Evolutionary conservation across 2,113 vertebrate genomes (phyloP), one percentile per base, ranked within the genome.

Genomic region (Rissa tridactyla): DNA sequence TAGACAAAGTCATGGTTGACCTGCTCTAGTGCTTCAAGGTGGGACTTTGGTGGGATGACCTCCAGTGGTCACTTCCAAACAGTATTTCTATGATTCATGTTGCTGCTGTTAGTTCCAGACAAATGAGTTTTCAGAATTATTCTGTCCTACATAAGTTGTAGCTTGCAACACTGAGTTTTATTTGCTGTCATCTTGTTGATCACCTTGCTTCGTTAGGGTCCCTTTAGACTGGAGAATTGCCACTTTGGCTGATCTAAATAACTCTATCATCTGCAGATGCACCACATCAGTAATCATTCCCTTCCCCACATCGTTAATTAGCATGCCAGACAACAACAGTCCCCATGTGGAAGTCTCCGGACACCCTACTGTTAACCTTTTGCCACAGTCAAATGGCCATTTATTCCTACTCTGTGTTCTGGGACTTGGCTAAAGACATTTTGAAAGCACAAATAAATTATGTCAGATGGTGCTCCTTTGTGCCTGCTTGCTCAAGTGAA

Each of bases 1-100:
- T 38, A 46, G 15, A 3, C 47, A 38, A 27, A 30, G 64, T 13
- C 62, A 12, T 0, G 0, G 26, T 4, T 38, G 52, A 8, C 5
- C 51, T 11, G 40, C 36, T 10, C 10, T 8, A 34, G 12, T 54
- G 38, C 23, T 20, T 46, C 34, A 15, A 9, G 42, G 51, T 18
- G 57, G 7, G 29, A 7, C 32, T 36, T 9, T 0, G 13, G 17
- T 7, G 44, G 13, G 49, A 14, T 66, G 36, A 54, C 49, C 69
- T 46, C 36, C 76, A 13, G 17, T 0, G 1, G 7, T 16, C 32
- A 64, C 58, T 66, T 22, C 72, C 81, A 68, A 5, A 25, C 65
- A 1, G 0, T 4, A 3, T 19, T 65, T 66, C 46, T 30, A 6
- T 13, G 29, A 18, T 25, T 79, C 60, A 9, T 2, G 3, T 34